Evolutionary conservation across 2,113 vertebrate species (phyloP), one percentile per base, ranked within the genome.

Genomic region (Terrapene triunguis): DNA sequence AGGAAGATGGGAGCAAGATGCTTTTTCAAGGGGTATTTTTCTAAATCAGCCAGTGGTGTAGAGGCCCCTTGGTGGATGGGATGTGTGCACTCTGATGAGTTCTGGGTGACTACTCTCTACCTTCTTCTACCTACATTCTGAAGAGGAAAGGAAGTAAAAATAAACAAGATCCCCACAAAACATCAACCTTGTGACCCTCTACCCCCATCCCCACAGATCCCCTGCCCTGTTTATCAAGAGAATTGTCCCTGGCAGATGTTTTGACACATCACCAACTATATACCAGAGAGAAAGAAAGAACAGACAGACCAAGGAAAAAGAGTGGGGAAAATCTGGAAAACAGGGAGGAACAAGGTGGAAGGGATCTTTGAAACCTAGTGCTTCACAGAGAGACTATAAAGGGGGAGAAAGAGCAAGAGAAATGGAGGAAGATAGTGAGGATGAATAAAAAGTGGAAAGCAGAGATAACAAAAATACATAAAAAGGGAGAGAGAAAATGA

Each of bases 361-460:
- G 27, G 35, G 4, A 24, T 5, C 85, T 24, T 84, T 79, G 74
- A 51, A 96, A 91, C 69, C 42, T 9, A 80, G 2, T 59, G 57
- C 14, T 88, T 85, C 27, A 88, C 27, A 84, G 17, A 84, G 6
- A 69, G 65, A 69, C 17, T n/a, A 69, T 6, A n/a, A n/a, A 38
- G 19, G 22, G 22, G 51, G 50, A 53, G 9, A 80, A 24, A 81
- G 80, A 53, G 32, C 19, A 50, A 21, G 50, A 80, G 25, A 48
- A 35, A 80, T 12, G 35, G 25, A 81, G 48, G 51, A 22, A 81
- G 6, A 82, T 35, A 84, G 22, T 80, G 44, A 84, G 27, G 53
- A 86, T 94, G 8, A 10, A 72, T 79, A 84, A 92, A 90, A 32
- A 27, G 32, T 84, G 24, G 22, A 87, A 14, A 91, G 21, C 55